A percentile compares a stretch with the other conserved stretches of the same genome.
phyloP scores from a whole-genome alignment of 2,113 vertebrate species.

The Piprites chloris region DNA sequence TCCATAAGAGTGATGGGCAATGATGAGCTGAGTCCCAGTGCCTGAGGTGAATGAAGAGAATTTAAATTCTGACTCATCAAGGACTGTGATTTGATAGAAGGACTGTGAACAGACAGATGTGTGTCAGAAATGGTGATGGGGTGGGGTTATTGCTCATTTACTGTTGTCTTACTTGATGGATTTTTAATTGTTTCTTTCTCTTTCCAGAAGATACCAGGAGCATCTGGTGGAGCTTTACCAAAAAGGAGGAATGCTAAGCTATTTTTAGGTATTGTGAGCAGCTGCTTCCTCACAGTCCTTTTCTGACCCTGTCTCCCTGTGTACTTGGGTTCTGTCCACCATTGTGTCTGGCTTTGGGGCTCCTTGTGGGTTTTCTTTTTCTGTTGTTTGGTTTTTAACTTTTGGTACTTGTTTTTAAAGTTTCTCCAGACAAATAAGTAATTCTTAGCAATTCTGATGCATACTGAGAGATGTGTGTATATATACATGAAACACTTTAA shows the following conservation, averaged over 20 bases:
- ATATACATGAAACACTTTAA: neutral
- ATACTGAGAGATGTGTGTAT: neutral
- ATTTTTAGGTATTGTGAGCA: slow-evolving; percentile 85
- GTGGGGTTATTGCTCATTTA: neutral
- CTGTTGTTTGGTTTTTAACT: neutral
- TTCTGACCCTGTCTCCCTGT: slow-evolving; percentile 23
- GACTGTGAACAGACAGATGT: neutral
- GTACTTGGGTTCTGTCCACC: neutral
- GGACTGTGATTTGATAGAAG: neutral
- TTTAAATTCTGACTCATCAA: neutral
- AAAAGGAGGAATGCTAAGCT: slow-evolving; percentile 91
- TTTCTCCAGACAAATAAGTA: neutral
- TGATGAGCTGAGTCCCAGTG: neutral
- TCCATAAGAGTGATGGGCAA: neutral
- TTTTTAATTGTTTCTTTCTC: slow-evolving; percentile 66
- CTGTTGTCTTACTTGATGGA: neutral
- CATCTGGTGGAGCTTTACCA: slow-evolving; percentile 89
- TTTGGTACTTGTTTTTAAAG: neutral
- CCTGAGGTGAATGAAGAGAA: neutral
- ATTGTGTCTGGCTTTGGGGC: neutral
- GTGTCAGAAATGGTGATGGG: neutral
- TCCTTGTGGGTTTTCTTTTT: neutral
- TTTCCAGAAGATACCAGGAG: slow-evolving; percentile 92
- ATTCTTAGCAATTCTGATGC: neutral
- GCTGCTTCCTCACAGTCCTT: slow-evolving; percentile 36